Evolutionary conservation across 1,140 invertebrate species (phyloP), one percentile per base, ranked within the genome.

Genomic region (Leptinotarsa lineolata): DNA sequence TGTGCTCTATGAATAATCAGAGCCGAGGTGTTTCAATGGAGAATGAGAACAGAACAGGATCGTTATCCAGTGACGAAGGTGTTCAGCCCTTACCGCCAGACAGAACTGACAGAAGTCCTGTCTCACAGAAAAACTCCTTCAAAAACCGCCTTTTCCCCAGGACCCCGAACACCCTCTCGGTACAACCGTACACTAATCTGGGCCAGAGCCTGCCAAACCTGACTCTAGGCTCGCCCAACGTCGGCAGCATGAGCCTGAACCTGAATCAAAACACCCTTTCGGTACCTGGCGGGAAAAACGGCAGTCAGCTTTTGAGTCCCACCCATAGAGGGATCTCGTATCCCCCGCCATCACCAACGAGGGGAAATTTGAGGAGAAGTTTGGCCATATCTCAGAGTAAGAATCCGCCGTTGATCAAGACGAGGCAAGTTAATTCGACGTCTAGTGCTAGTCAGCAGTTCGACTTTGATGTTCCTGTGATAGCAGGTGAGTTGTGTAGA

Each of bases 141-240:
- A 83, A 85, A 72, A 78, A 78, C 74, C 80, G 72, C 76, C 80
- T 82, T 46, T 85, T 79, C 77, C 84, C 75, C 79, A 87, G 86
- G 75, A 90, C 91, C 4, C 90, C 91, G 4, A 94, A 93, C 79
- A 93, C 92, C 0, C 84, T 94, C 61, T 91, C 91, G 16, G 92
- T 95, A 48, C 91, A 93, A 80, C 89, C 92, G 8, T 89, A 89
- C 44, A 84, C 88, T 15, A 89, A 88, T 74, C 83, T 92, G 68
- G 92, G 91, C 22, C 92, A 93, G 82, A 92, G 91, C 72, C 83
- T 93, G 78, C 92, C 92, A 39, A 93, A 93, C 80, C 82, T 93
- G 67, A 90, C 88, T 20, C 81, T 89, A 66, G 87, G 81, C 21
- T 86, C 84, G n/a, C 83, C 86, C 0, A 86, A 86, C 48, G 83